phyloP scores from a whole-genome alignment of 1,140 invertebrate genomes.

The Ruditapes philippinarum region DNA sequence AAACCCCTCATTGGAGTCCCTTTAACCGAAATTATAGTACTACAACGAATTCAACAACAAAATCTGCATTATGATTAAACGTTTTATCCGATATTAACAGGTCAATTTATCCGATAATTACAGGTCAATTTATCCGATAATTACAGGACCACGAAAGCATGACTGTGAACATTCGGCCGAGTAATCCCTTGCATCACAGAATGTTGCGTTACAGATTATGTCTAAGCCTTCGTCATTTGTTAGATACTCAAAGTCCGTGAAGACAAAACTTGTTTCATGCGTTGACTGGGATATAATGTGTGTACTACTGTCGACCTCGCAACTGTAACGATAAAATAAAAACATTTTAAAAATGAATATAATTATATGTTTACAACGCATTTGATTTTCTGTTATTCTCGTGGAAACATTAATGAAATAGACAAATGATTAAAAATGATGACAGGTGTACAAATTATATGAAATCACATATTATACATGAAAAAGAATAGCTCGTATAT shows the following conservation, averaged over 20 bases:
- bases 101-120: too few relatives aligned
- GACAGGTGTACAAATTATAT: background rate
- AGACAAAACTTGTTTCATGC: conserved; percentile 50
- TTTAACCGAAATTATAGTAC: too few relatives aligned
- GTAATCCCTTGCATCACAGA: conserved; percentile 39
- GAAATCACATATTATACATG: background rate
- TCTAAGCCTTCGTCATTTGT: conserved; percentile 17
- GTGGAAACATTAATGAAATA: background rate
- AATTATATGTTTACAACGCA: background rate
- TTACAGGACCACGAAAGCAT: background rate
- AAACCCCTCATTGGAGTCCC: too few relatives aligned
- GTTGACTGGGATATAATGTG: conserved; percentile 54
- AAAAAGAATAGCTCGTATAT: background rate
- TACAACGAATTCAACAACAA: too few relatives aligned
- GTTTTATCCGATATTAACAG: too few relatives aligned
- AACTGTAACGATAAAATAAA: background rate
- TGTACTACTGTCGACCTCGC: conserved; percentile 46
- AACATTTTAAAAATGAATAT: background rate
- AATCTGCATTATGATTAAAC: too few relatives aligned
- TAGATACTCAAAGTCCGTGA: conserved; percentile 48
- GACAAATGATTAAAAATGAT: background rate
- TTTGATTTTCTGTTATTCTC: background rate
- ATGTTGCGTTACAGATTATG: conserved; percentile 35
- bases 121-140: too few relatives aligned
- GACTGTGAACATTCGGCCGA: conserved; percentile 7